Evolutionary conservation across 2,797 vertebrate genomes (phyloP).

Genomic region (Tamandua tetradactyla): DNA sequence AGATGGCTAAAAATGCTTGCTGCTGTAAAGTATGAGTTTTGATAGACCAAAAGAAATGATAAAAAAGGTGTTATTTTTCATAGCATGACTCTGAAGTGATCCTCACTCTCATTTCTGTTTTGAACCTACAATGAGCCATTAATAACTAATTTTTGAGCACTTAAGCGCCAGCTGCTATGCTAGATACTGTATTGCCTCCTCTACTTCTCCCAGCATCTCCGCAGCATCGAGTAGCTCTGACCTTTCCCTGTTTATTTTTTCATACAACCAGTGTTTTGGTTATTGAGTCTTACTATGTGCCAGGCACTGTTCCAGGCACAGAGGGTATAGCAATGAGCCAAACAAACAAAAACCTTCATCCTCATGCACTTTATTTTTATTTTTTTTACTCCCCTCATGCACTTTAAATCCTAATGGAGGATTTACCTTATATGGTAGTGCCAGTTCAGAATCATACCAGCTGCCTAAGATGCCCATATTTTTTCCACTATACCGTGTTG

Average conservation of each 20-base stretch:
- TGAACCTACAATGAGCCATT: background rate
- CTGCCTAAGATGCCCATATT: accelerated
- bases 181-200: background rate
- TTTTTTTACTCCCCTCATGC: background rate
- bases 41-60: background rate
- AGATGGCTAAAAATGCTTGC: slow-evolving; percentile 18
- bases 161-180: background rate
- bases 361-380: background rate
- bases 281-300: background rate
- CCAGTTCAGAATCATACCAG: background rate
- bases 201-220: background rate
- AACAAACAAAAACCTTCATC: background rate
- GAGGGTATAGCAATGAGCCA: background rate
- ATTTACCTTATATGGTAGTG: no score
- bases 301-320: background rate
- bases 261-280: background rate
- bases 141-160: background rate
- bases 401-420: background rate
- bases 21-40: background rate
- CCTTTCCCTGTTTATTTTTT: background rate
- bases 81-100: background rate
- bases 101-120: background rate
- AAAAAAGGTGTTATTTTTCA: background rate
- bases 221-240: accelerated
- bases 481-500: background rate